Evolutionary conservation across 2,888 invertebrate genomes (phyloP), one percentile per base, ranked within the genome.

Genomic region (Biston stratarius): DNA sequence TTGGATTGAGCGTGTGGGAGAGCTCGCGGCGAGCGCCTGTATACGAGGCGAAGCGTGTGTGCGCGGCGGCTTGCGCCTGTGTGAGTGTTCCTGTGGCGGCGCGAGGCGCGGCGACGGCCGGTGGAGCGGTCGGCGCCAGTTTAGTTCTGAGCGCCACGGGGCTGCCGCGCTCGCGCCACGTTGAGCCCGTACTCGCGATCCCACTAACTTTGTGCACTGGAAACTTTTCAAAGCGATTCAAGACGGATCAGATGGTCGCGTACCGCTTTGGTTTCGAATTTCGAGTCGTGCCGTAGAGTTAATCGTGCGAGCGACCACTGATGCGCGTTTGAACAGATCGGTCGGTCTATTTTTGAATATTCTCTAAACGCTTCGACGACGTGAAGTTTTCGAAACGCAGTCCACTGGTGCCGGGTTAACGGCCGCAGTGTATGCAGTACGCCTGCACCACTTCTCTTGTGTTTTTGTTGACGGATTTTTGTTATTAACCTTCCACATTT

Each of bases 311-410:
- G 81, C 83, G 79, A 80, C 80, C 83, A 83, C 79, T 82, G 84
- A 86, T 80, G 83, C 87, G 85, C 86, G 87, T 88, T 87, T 85
- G 80, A 83, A 81, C 83, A 77, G 84, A 81, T 84, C 83, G 80
- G 86, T 88, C 87, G 86, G 86, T 92, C 94, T 93, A 94, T 94
- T 94, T 94, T 92, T 92, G 93, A 92, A 91, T 93, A 91, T 91
- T 88, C 89, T 91, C 88, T 90, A 90, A 92, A 91, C 93, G 89
- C 88, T 88, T 86, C 88, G 82, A 84, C 88, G 82, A 84, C 83
- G 89, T 87, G 85, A 91, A 92, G 92, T 94, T 93, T 93, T 92
- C 91, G 92, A 92, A 92, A 93, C 93, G 92, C 90, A 90, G 85
- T 83, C 86, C 87, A 85, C 79, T 87, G 83, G 82, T 85, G 87